Evolutionary conservation across 2,888 invertebrate genomes (phyloP).

Genomic region (Monoplex corrugatus): DNA sequence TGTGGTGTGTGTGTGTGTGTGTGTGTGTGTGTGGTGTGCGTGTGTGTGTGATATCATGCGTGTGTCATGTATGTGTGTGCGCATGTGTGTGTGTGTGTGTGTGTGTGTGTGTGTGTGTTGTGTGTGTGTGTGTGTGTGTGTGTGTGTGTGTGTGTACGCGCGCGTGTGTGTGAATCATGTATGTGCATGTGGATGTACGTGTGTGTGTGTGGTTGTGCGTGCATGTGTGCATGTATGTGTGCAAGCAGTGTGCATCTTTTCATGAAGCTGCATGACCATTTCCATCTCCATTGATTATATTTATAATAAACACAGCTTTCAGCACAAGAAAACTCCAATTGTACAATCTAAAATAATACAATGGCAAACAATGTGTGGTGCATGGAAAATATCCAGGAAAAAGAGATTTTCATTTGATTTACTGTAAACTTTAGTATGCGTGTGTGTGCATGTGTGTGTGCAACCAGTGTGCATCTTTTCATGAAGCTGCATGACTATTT

Average conservation of each 20-base stretch:
- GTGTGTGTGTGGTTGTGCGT: not conserved
- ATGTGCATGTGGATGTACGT: not conserved
- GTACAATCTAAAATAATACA: no score
- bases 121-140: not conserved
- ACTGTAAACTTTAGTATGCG: no score
- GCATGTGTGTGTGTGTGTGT: conserved; percentile 13
- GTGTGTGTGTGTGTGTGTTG: not conserved
- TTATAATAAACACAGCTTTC: no score
- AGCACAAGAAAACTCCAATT: no score
- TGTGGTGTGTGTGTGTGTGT: not conserved
- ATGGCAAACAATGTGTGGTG: no score
- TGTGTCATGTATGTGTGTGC: not conserved
- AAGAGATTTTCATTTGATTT: no score
- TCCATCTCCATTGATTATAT: not conserved
- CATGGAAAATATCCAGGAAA: no score
- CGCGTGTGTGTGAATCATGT: not conserved
- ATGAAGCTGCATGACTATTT: no score
- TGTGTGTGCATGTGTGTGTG: no score
- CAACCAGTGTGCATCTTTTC: no score
- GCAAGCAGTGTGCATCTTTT: not conserved
- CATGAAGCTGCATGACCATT: no score
- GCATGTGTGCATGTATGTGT: not conserved
- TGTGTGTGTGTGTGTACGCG: not conserved
- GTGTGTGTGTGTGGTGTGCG: not conserved
- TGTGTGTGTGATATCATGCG: not conserved